Percentiles rank a stretch among this genome's conserved stretches.
Evolutionary conservation across 2,888 invertebrate species (phyloP).

Genomic region (Catocala fraxini): DNA sequence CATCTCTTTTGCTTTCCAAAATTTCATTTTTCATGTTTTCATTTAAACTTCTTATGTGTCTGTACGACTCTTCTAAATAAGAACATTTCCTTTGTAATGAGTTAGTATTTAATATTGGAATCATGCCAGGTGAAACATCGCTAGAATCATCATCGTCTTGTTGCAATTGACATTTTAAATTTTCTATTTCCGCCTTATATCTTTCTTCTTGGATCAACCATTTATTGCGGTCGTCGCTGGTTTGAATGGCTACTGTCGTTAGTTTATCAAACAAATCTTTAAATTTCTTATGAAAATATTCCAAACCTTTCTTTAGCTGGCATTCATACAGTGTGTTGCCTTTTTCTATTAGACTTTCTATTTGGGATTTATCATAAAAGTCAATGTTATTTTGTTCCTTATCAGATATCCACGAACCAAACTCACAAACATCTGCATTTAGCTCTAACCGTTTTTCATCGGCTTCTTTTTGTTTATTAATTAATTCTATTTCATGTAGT

Average conservation of each 20-base stretch:
- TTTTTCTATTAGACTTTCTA: constrained; percentile 60
- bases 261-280: constrained; percentile 79
- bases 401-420: constrained; percentile 74
- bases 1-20: constrained; percentile 77
- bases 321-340: constrained; percentile 67
- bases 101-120: constrained; percentile 55
- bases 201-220: constrained; percentile 80
- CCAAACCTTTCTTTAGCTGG: constrained; percentile 70
- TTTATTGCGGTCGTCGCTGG: constrained; percentile 75
- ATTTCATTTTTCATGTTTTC: constrained; percentile 85
- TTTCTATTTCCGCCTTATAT: constrained; percentile 79
- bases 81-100: constrained; percentile 76
- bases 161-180: constrained; percentile 65
- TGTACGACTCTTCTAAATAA: constrained; percentile 79
- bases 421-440: constrained; percentile 58
- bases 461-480: constrained; percentile 48
- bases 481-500: constrained; percentile 64
- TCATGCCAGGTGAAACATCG: constrained; percentile 74
- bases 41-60: constrained; percentile 79
- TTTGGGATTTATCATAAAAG: constrained; percentile 59
- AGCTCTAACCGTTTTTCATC: constrained; percentile 35
- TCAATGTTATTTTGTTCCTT: constrained; percentile 62
- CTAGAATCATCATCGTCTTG: constrained; percentile 72
- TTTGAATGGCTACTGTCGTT: constrained; percentile 73
- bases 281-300: constrained; percentile 80